phyloP scores from a whole-genome alignment of 2,797 vertebrate species.

The Chaunax sp. region DNA sequence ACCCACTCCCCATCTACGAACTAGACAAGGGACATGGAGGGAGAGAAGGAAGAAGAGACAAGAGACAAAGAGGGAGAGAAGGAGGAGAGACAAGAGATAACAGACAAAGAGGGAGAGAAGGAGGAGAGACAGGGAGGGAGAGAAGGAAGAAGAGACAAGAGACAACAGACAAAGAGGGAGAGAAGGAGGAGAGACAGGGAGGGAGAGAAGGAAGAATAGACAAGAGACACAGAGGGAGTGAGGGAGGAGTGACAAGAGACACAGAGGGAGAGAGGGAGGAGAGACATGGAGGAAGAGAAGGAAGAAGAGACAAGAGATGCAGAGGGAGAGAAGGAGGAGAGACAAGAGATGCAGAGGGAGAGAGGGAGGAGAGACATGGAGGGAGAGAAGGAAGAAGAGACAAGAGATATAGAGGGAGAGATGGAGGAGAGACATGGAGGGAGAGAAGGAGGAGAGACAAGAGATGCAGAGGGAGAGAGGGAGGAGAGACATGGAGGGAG shows the following conservation, averaged over 20 bases:
- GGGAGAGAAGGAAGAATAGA: not conserved
- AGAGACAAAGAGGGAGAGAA: not conserved
- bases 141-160: not conserved
- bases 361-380: too few species aligned
- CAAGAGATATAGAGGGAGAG: too few species aligned
- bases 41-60: not conserved
- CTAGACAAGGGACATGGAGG: slow-evolving; percentile 67
- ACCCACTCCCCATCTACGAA: slow-evolving; percentile 83
- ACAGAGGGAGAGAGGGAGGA: not conserved
- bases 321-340: too few species aligned
- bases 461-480: too few species aligned
- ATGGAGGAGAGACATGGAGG: too few species aligned
- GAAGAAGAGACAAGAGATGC: too few species aligned
- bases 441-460: too few species aligned
- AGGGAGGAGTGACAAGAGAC: not conserved
- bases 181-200: not conserved
- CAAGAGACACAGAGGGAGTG: not conserved
- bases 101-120: not conserved
- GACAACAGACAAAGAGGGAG: not conserved
- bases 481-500: too few species aligned
- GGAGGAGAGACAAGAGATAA: not conserved
- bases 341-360: too few species aligned
- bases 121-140: not conserved
- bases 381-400: too few species aligned
- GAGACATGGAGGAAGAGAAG: too few species aligned